Percentiles rank a stretch among this genome's conserved stretches.
These are phyloP conservation scores for Ferdinandea cuprea DNA, from an alignment of 2,888 invertebrate genomes.

Conservation along the genomic window DNA sequence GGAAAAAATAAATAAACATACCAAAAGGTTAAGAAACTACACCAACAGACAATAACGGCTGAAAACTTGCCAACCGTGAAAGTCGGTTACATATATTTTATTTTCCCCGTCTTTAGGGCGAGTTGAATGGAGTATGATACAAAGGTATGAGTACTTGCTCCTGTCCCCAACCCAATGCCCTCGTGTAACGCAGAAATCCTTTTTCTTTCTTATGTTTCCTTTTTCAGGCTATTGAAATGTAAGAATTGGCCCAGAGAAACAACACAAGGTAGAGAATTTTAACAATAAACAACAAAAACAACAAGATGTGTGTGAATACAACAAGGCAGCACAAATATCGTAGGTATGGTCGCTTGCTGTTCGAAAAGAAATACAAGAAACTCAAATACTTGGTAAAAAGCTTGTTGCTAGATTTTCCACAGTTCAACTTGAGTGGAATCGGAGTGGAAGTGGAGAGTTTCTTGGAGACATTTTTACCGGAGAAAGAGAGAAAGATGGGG, in stretches of 20 bases:
- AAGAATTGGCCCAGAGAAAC: constrained; percentile 9
- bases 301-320: background rate
- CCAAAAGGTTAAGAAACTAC: constrained; percentile 10
- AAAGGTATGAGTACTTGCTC: background rate
- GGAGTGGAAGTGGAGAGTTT: constrained; percentile 8
- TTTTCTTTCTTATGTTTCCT: constrained; percentile 10
- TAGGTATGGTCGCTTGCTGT: background rate
- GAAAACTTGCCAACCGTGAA: constrained; percentile 65
- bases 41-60: constrained; percentile 41
- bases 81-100: constrained; percentile 47
- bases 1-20: constrained; percentile 1
- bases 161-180: background rate
- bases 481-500: background rate
- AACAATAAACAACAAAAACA: constrained; percentile 9
- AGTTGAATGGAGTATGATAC: too few species aligned
- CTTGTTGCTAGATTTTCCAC: constrained; percentile 53
- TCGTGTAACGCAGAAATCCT: constrained; percentile 13
- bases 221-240: constrained; percentile 23
- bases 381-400: constrained; percentile 9
- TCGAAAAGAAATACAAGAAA: background rate
- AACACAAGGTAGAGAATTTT: constrained; percentile 6
- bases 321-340: background rate
- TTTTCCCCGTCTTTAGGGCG: too few species aligned
- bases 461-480: constrained; percentile 24
- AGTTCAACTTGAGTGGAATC: background rate